Percentiles rank a stretch among this genome's conserved stretches.
Evolutionary conservation across 2,888 invertebrate genomes (phyloP).

Genomic region (Pammene aurita): DNA sequence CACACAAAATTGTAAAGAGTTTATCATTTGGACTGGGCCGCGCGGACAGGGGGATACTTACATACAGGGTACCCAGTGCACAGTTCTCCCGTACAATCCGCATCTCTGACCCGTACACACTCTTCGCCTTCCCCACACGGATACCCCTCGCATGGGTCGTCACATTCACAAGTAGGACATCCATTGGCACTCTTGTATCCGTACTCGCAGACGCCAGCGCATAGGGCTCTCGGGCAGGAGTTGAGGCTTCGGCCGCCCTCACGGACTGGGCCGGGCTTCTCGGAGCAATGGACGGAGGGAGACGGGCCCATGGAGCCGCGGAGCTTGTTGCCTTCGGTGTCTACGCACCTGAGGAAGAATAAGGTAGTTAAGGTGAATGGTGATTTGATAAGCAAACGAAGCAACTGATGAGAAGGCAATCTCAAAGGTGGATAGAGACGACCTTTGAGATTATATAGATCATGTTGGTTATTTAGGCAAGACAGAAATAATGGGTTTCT

Average conservation of each 20-base stretch:
- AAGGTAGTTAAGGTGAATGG: background rate
- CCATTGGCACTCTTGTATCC: slow-evolving; percentile 89
- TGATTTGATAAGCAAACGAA: too few relatives aligned
- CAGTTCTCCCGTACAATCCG: slow-evolving; percentile 84
- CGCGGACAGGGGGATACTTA: slow-evolving; percentile 67
- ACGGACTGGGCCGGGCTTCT: slow-evolving; percentile 63
- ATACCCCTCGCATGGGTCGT: slow-evolving; percentile 92
- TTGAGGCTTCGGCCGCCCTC: slow-evolving; percentile 79
- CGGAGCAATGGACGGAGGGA: slow-evolving; percentile 85
- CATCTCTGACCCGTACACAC: slow-evolving; percentile 88
- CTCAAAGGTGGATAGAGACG: too few relatives aligned
- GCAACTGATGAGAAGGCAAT: too few relatives aligned
- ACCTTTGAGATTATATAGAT: too few relatives aligned
- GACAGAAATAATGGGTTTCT: too few relatives aligned
- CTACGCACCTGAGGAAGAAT: slow-evolving; percentile 85
- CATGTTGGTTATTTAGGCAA: too few relatives aligned
- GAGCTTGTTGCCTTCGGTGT: slow-evolving; percentile 89
- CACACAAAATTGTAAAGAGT: too few relatives aligned
- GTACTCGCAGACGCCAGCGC: slow-evolving; percentile 92
- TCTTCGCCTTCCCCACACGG: slow-evolving; percentile 88
- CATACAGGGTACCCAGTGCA: slow-evolving; percentile 91
- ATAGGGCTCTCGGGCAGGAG: slow-evolving; percentile 87
- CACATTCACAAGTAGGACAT: slow-evolving; percentile 93
- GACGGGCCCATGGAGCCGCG: slow-evolving; percentile 91
- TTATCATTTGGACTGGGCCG: too few relatives aligned